Base-by-base conservation (phyloP, 2,888 invertebrate species). In the Pseudococcus viburni region DNA sequence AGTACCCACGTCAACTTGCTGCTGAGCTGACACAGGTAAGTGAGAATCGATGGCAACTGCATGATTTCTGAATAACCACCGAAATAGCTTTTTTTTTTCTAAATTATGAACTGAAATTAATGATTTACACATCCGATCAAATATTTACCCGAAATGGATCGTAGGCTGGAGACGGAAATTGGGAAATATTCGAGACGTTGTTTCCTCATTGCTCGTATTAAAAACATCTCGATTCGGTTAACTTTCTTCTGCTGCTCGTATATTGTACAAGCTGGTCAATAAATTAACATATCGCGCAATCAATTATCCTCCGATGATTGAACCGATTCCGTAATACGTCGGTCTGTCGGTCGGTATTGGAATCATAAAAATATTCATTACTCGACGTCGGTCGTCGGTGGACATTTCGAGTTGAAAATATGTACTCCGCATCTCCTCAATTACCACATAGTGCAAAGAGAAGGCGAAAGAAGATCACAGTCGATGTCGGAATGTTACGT, bases 271-370 rank as follows among this genome's bases (percentile, higher is more conserved):
- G n/a, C 9, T 73, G 11, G 39, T 39, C 80, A 11, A 83, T 83
- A 73, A 73, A 73, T 73, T 73, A 73, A 73, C 73, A 73, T 73
- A 73, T 73, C 39, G 12, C 4, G 80, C 42, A 5, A 42, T 80
- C 80, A 80, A 80, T 83, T 46, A 73, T 73, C 19, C 5, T 83
- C 0, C 19, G 19, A 83, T 46, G 80, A 46, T 46, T 83, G 80
- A 83, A 83, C 15, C 80, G 46, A 83, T 83, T 83, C 80, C 80
- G 80, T 73, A 83, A 83, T 1, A 83, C 11, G 22, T 83, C 64
- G 19, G 22, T 83, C 64, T 6, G 22, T 64, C 22, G 64, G 9
- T 64, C 19, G 22, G 12, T 22, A 64, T 64, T 64, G 11, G 22
- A 83, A 46, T 83, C 80, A 17, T 83, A 46, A 19, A 77, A 77